Conservation (phyloP, 1,140 invertebrate species). For the Trichoplusia ni region DNA sequence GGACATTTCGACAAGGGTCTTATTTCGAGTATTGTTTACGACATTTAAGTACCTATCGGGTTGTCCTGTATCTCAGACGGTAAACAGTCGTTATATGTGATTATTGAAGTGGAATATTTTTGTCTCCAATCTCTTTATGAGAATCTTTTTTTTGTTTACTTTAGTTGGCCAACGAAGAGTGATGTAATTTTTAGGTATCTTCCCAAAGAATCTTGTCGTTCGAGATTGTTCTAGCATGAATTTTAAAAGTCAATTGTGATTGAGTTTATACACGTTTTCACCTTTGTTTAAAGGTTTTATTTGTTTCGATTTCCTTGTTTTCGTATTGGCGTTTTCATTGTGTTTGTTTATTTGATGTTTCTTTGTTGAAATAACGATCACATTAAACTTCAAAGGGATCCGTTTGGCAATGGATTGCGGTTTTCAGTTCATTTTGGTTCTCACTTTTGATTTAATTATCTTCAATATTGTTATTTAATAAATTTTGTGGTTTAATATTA, state of each 20-base stretch:
- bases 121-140: constrained; percentile 17
- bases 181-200: constrained; percentile 16
- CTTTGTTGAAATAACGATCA: no score
- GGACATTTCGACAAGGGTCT: constrained; percentile 3
- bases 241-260: background rate
- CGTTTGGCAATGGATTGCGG: no score
- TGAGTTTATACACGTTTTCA: background rate
- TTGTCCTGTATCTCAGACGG: constrained; percentile 27
- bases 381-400: no score
- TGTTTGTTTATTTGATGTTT: no score
- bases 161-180: constrained; percentile 21
- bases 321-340: background rate
- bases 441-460: no score
- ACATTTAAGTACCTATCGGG: constrained; percentile 4
- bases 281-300: background rate
- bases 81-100: constrained; percentile 39
- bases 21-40: constrained; percentile 6
- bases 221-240: background rate
- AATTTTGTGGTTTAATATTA: no score
- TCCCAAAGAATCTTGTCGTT: constrained; percentile 7
- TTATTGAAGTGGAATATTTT: constrained; percentile 37
- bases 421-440: no score
- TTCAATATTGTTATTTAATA: no score
- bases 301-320: background rate
- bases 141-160: constrained; percentile 6